phyloP scores from a whole-genome alignment of 2,113 vertebrate genomes.

The Scophthalmus maximus region DNA sequence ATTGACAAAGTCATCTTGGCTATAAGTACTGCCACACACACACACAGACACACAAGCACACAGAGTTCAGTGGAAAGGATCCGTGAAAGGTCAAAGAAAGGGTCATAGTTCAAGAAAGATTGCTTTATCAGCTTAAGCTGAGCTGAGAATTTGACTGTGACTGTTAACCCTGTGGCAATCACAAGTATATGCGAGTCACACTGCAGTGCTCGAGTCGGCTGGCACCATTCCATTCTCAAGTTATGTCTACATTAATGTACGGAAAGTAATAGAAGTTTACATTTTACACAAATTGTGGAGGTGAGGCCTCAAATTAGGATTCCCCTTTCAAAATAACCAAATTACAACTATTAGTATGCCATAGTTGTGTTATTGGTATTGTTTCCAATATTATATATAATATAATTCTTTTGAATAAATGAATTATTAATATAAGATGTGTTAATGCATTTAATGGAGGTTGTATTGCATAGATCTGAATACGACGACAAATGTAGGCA shows the following conservation, averaged over 20 bases:
- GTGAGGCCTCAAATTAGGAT: too few relatives aligned
- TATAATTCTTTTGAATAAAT: too few relatives aligned
- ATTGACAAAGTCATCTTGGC: constrained; percentile 15
- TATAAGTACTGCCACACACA: not conserved
- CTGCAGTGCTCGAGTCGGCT: not conserved
- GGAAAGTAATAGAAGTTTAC: not conserved
- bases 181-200: not conserved
- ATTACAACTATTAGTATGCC: too few relatives aligned
- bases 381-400: too few relatives aligned
- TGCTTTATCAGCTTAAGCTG: not conserved
- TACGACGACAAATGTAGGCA: not conserved
- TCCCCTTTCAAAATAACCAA: too few relatives aligned
- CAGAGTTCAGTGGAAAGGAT: too few relatives aligned
- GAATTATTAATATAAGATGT: too few relatives aligned
- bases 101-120: not conserved
- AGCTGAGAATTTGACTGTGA: constrained; percentile 6
- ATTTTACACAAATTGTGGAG: not conserved
- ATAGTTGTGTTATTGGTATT: too few relatives aligned
- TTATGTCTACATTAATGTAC: not conserved
- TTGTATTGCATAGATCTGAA: not conserved
- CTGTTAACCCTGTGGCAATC: too few relatives aligned
- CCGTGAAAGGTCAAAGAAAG: not conserved
- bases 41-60: not conserved
- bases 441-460: too few relatives aligned
- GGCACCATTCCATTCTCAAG: not conserved